These are phyloP conservation scores for Amaurobius ferox DNA, from an alignment of 2,888 invertebrate species.

Conservation along the genomic window DNA sequence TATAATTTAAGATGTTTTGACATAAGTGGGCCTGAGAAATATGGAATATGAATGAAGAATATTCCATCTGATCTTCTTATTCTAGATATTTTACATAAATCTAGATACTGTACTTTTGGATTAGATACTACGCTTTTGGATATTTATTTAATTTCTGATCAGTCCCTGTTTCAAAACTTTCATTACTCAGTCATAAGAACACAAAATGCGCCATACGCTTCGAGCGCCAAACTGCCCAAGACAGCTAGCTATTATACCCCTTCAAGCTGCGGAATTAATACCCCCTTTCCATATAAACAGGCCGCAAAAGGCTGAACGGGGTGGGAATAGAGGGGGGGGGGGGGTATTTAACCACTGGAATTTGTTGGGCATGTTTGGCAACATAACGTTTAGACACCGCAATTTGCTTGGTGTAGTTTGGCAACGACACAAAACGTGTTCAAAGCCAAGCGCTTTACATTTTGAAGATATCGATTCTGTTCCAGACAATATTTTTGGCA, in stretches of 20 bases:
- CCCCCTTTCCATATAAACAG: conserved; percentile 29
- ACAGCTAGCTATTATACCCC: conserved; percentile 29
- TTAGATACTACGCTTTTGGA: too few relatives aligned
- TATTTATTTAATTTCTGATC: conserved; percentile 14
- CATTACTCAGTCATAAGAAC: conserved; percentile 10
- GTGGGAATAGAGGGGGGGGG: neutral
- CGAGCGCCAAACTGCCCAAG: conserved; percentile 30
- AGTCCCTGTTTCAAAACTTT: neutral
- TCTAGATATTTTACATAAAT: too few relatives aligned
- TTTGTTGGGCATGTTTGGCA: conserved; percentile 5
- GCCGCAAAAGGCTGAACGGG: conserved; percentile 20
- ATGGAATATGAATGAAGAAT: too few relatives aligned
- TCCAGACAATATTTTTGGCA: neutral
- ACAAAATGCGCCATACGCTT: conserved; percentile 11
- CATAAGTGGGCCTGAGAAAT: too few relatives aligned
- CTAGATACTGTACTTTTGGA: too few relatives aligned
- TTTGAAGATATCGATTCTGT: neutral
- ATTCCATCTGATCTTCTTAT: too few relatives aligned
- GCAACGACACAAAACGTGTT: neutral
- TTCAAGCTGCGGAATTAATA: conserved; percentile 22
- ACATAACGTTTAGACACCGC: neutral
- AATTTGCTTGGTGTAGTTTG: neutral
- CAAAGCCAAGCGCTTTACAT: neutral
- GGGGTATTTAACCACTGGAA: neutral
- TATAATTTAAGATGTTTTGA: too few relatives aligned